Evolutionary conservation across 1,140 invertebrate species (phyloP).

Genomic region (Condylostylus longicornis): DNA sequence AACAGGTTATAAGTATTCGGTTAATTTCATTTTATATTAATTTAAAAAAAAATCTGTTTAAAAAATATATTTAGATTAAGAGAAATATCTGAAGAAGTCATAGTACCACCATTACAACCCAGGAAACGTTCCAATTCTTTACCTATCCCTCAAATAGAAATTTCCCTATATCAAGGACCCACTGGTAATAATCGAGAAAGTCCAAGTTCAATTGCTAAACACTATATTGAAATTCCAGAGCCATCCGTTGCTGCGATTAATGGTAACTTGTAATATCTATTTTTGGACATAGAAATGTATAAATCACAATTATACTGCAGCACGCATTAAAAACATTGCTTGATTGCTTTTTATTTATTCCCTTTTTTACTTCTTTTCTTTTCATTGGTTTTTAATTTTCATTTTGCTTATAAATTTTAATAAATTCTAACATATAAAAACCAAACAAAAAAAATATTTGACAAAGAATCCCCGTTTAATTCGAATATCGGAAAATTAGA

Average conservation of each 20-base stretch:
- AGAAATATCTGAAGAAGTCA: slow-evolving; percentile 64
- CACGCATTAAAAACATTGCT: background rate
- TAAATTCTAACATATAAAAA: too few relatives aligned
- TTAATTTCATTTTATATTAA: background rate
- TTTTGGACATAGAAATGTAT: background rate
- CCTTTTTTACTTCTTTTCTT: too few relatives aligned
- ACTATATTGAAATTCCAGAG: slow-evolving; percentile 61
- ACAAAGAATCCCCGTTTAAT: slow-evolving; percentile 33
- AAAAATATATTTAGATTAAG: slow-evolving; percentile 43
- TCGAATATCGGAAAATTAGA: slow-evolving; percentile 20
- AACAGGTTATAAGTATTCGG: slow-evolving; percentile 46
- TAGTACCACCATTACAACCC: slow-evolving; percentile 52
- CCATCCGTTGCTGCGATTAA: slow-evolving; percentile 13
- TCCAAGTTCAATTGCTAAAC: slow-evolving; percentile 40
- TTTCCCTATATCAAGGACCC: slow-evolving; percentile 64
- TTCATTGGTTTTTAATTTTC: too few relatives aligned
- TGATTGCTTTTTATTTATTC: background rate
- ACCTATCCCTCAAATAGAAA: slow-evolving; percentile 83
- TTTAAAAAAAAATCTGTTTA: slow-evolving; percentile 5
- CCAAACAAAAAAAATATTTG: too few relatives aligned
- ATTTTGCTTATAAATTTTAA: too few relatives aligned
- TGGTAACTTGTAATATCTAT: slow-evolving; percentile 12
- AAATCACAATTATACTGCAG: too few relatives aligned
- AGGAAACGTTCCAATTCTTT: slow-evolving; percentile 77
- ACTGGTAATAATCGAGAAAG: slow-evolving; percentile 49